Base-by-base conservation (phyloP, 2,113 vertebrate genomes). In the Herpetotheres cachinnans region DNA sequence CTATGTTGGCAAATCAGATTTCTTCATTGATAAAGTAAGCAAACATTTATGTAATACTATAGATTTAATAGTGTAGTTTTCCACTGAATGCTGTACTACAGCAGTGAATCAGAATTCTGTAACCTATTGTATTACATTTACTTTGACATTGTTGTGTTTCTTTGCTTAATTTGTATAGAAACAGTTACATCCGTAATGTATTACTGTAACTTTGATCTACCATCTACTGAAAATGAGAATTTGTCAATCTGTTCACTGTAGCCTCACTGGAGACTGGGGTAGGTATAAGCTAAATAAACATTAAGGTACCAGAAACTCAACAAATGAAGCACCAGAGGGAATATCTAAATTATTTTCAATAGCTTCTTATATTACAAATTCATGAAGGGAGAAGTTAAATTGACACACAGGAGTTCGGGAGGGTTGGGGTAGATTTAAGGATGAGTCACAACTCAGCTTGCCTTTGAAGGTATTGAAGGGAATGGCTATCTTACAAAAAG, bases 391-490 rank as follows among this genome's bases (percentile, higher is more conserved):
- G 10, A 42, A 49, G 25, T 50, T 61, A 66, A 63, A 42, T 92
- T 97, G 95, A 80, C 63, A 76, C 19, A 25, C 20, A n/a, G 44
- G 34, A 42, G 59, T 88, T 85, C 24, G 87, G 4, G 77, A 25
- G 6, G 13, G 32, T 84, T 54, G 14, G 18, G n/a, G n/a, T 95
- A 86, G 84, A 82, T 70, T 92, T 69, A 94, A 95, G 79, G 61
- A 88, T 54, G 63, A 95, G 55, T 94, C 79, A 86, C 42, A 87
- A 40, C 70, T 62, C 67, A 25, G 9, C 69, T 96, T 93, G 78
- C 55, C 74, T 97, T 95, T 96, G 93, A 95, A 92, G 56, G 44
- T 89, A 59, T 46, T 86, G 61, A 91, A 96, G 58, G 32, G 74
- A 86, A 95, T 93, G 65, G 62, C 81, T 91, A 12, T 69, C 22